Evolutionary conservation across 1,140 invertebrate genomes (phyloP), one percentile per base, ranked within the genome.

Genomic region (Bombus huntii): DNA sequence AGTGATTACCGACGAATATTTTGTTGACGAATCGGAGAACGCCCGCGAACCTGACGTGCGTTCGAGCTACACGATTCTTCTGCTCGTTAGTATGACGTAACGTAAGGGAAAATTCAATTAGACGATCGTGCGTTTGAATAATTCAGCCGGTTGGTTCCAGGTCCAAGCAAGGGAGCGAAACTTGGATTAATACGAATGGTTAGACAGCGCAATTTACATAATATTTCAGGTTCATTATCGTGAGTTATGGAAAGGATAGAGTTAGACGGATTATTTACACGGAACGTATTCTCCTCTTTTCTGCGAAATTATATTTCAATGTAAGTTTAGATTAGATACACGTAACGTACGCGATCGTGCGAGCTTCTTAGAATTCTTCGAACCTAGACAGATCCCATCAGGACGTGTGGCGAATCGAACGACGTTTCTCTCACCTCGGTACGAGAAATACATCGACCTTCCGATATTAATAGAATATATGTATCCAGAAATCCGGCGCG

Each of bases 401-500:
- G 34, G 3, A 25, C 22, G 37, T 4, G 68, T 25, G 15, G 10
- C 12, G 59, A 80, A 31, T 25, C 13, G 22, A 44, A 18, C 15
- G 18, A 57, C 18, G 31, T 34, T 62, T 44, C 9, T 31, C 53
- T 65, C 13, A 2, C 15, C 12, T 34, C 18, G 28, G 5, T 9
- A 25, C 44, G 37, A 44, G 13, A 39, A 44, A 83, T 42, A 42
- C 10, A 25, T 53, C 37, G 34, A 28, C 37, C 18, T 47, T 72
- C n/a, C 18, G 31, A 25, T 37, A 78, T 81, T 89, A 86, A 81
- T 85, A 74, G 68, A 65, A 81, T 81, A 73, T 68, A 70, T 68
- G 70, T 44, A 70, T 65, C 34, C 66, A 42, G 75, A 86, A 68
- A 83, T 78, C 25, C 57, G 47, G 37, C 53, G 70, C 72, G 25